These are phyloP conservation scores for Plutella xylostella DNA, from an alignment of 2,888 invertebrate genomes.

Conservation along the genomic window DNA sequence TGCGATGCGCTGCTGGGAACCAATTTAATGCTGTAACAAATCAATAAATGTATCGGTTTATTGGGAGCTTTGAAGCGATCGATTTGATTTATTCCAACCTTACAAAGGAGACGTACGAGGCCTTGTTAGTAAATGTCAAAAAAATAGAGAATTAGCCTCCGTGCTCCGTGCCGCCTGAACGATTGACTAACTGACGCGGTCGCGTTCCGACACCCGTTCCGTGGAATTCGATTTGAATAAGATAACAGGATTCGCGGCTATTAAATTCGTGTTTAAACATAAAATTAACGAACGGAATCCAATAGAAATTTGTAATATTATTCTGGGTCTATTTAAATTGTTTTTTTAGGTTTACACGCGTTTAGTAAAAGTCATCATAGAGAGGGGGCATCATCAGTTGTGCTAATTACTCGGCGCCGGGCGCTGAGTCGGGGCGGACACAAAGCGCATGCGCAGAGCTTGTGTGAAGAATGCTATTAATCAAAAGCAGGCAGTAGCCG, in stretches of 20 bases:
- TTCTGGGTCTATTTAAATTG: no score
- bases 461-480: constrained; percentile 59
- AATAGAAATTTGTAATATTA: no score
- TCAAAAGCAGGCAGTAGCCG: constrained; percentile 67
- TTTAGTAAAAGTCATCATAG: no score
- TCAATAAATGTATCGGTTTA: constrained; percentile 70
- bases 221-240: no score
- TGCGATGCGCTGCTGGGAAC: constrained; percentile 60
- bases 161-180: no score
- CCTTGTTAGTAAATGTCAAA: constrained; percentile 67
- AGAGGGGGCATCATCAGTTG: constrained; percentile 38
- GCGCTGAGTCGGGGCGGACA: constrained; percentile 40
- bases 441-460: constrained; percentile 24
- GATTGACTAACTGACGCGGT: no score
- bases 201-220: no score
- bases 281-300: no score
- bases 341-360: no score
- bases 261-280: no score
- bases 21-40: constrained; percentile 68
- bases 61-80: constrained; percentile 64
- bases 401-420: constrained; percentile 65
- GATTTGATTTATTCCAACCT: constrained; percentile 62
- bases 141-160: no score
- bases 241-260: no score
- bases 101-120: constrained; percentile 48